Base-by-base conservation (phyloP, 2,888 invertebrate species). In the Cheilosia scutellata region DNA sequence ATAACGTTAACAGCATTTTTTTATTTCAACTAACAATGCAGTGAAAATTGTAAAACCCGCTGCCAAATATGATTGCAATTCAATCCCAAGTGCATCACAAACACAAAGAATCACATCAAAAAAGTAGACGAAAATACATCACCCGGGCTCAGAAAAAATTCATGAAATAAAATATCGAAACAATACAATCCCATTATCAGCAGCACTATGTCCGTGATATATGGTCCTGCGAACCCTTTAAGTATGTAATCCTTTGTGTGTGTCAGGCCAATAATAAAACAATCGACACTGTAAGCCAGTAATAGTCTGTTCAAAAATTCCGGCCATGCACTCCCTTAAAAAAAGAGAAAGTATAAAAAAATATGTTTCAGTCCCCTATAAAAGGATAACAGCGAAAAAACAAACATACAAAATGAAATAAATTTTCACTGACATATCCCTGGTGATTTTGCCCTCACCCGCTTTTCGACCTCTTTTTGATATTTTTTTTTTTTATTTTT, bases 121-220 rank as follows among this genome's bases (percentile, higher is more conserved):
- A 66, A 40, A n/a, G 9, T 5, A 40, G 20, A 29, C 7, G 5
- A n/a, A 44, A 47, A 47, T 2, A 44, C 29, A 42, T 11, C 60
- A 40, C 49, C 7, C 5, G 65, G 47, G 7, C 0, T 5, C 5
- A 44, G 25, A 31, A 37, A 79, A 84, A 80, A 60, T 66, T 49
- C 53, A 66, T 37, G 70, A 37, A 75, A 80, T 80, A 84, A 80
- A 79, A 80, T 76, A 80, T 71, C 75, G 58, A 80, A 80, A 80
- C 84, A 84, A 80, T 80, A 57, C 80, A 84, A 80, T 80, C 84
- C 84, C 84, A 84, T 84, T 84, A 77, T 80, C 84, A 75, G 37
- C 68, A 58, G 65, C 65, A 51, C 70, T 29, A 53, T 66, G 33
- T 5, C 33, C 60, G 58, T 80, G 84, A 84, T 80, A 74, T 75